A percentile compares a stretch with the other conserved stretches of the same genome.
Evolutionary conservation across 2,113 vertebrate genomes (phyloP).

Genomic region (Phylloscopus trochilus): DNA sequence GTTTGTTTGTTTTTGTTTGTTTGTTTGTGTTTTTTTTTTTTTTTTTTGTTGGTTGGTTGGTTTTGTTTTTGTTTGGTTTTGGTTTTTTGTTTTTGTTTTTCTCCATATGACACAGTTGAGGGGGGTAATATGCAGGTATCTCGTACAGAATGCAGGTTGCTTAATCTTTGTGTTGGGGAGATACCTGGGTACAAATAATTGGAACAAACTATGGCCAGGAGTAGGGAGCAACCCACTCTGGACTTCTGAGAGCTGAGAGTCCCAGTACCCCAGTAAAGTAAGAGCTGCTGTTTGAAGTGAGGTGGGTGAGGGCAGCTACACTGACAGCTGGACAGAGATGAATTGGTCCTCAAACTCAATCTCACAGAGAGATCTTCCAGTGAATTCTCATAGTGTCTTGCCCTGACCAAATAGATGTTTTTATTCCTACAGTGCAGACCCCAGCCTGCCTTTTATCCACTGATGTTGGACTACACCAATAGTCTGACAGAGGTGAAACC

Average conservation of each 20-base stretch:
- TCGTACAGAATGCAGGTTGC: neutral
- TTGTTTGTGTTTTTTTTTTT: too few species aligned
- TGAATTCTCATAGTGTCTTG: neutral
- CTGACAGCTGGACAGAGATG: neutral
- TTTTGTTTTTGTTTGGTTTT: too few species aligned
- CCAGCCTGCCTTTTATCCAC: neutral
- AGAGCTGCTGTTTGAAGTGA: neutral
- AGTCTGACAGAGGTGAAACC: neutral
- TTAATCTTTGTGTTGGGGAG: neutral
- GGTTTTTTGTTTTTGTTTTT: too few species aligned
- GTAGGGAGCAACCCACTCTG: fast-evolving
- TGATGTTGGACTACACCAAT: neutral
- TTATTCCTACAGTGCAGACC: neutral
- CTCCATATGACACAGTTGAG: fast-evolving
- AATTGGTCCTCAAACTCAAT: neutral
- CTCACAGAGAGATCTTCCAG: too few species aligned
- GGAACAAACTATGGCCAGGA: neutral
- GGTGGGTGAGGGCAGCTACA: neutral
- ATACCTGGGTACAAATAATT: neutral
- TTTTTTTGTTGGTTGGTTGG: too few species aligned
- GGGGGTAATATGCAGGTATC: fast-evolving
- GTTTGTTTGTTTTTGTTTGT: too few species aligned
- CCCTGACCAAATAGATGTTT: neutral
- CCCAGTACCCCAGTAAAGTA: fast-evolving
- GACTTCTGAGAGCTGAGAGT: neutral